Base-by-base conservation (phyloP, 2,113 vertebrate genomes). In the Calyptommatus sinebrachiatus region DNA sequence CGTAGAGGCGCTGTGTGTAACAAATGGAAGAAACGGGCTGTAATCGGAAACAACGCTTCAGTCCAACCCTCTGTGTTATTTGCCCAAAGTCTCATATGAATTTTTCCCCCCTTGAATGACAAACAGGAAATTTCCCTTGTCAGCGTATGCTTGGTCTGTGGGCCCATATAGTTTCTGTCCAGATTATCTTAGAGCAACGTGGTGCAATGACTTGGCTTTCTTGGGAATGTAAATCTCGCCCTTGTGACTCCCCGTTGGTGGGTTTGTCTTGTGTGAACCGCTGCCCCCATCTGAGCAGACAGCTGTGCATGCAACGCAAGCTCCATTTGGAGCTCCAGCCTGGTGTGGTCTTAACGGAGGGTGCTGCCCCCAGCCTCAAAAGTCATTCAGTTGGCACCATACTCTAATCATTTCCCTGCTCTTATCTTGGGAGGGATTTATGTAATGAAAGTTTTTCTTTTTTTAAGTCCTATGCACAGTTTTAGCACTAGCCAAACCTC, bases 401-500 rank as follows among this genome's bases (percentile, higher is more conserved):
- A 83, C 91, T 84, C 86, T 85, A 84, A 93, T 89, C 84, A 81
- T 89, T 79, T 88, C 83, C 82, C 76, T 71, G 78, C 84, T 94
- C 81, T 91, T 84, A 83, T 71, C 78, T 75, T 92, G 87, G 65
- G 94, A 94, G 71, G 94, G 96, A 95, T 90, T 91, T 93, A 92
- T 88, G 88, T 92, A 95, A 94, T 94, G 18, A 22, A 94, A 93
- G n/a, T n/a, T n/a, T n/a, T n/a, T 91, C 91, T 88, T 91, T 88
- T 79, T 86, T 86, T 84, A 82, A 90, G 93, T 91, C 94, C 95
- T 95, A 94, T 94, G 88, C 90, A 94, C 94, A 92, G 92, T 93
- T 94, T 93, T 91, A 91, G 92, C 91, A 91, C 85, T 90, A 93
- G 92, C 94, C 94, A 95, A 92, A 94, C 94, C 85, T 84, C 86